phyloP scores from a whole-genome alignment of 1,140 invertebrate species.

The Aphelinus atriplicis region DNA sequence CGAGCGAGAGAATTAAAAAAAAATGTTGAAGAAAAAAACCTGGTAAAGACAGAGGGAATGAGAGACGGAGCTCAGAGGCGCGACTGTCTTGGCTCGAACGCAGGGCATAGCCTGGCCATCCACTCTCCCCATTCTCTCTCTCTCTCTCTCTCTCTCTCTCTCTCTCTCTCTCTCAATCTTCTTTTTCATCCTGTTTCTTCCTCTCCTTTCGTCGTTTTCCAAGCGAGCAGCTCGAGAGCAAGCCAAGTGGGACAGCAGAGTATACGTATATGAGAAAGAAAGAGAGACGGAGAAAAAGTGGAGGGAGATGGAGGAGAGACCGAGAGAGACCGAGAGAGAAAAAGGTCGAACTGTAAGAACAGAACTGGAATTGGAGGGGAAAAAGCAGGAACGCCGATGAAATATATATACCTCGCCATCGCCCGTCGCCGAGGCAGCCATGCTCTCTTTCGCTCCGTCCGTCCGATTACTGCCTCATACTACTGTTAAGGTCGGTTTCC shows the following conservation, averaged over 20 bases:
- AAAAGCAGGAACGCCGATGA: constrained; percentile 49
- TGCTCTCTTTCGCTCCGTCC: constrained; percentile 47
- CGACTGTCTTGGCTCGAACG: neutral
- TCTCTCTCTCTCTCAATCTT: constrained; percentile 21
- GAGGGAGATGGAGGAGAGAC: neutral
- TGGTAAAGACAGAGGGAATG: neutral
- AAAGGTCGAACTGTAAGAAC: constrained; percentile 36
- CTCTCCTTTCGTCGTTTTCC: constrained; percentile 26
- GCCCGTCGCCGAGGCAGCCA: constrained; percentile 45
- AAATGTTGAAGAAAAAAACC: neutral
- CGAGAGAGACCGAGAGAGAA: constrained; percentile 26
- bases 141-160: constrained; percentile 1
- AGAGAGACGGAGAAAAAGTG: neutral
- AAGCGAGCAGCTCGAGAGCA: constrained; percentile 36
- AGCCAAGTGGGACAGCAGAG: constrained; percentile 33
- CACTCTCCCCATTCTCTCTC: neutral
- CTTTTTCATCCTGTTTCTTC: neutral
- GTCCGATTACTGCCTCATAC: constrained; percentile 40
- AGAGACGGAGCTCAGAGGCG: neutral
- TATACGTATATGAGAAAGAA: constrained; percentile 1
- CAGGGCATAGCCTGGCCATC: neutral
- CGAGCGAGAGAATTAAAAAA: neutral
- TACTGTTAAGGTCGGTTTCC: constrained; percentile 11
- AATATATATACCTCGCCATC: constrained; percentile 45
- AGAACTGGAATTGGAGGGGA: constrained; percentile 48